Base-by-base conservation (phyloP, 2,888 invertebrate species). In the Fabriciana adippe region DNA sequence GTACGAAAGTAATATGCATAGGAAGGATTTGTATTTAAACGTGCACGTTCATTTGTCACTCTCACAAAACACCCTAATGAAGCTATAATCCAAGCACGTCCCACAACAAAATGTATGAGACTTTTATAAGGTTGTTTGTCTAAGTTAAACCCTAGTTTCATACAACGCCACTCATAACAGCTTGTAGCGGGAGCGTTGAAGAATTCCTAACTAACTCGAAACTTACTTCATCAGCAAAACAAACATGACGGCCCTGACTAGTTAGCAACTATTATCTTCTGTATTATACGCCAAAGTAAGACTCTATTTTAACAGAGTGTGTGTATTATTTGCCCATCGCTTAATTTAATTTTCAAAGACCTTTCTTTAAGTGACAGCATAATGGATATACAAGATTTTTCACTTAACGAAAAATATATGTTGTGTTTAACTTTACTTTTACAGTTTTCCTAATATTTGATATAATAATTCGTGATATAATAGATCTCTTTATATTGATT, bases 191-290 rank as follows among this genome's bases (percentile, higher is more conserved):
- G 75, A 81, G 76, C 79, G 79, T 75, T 78, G 78, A 84, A 86
- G 87, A 85, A 87, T 86, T 82, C 75, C 79, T 74, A 85, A 87
- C 81, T 84, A 83, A 79, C 75, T 81, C 73, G 76, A 71, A 84
- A 85, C 79, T 85, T 78, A 80, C 78, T 87, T 85, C 83, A 87
- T 88, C 87, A 85, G 81, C 78, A 85, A 85, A 81, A 85, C 87
- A 88, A 88, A 87, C 86, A 85, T 81, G 80, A 78, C 79, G 81
- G 81, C 71, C 82, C 79, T 78, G 77, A 80, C 83, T 84, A 83
- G 87, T 87, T 87, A 82, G 78, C 70, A 87, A 88, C 89, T 90
- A 85, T 90, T 87, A 89, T 89, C 87, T 84, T 76, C 73, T 69
- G 84, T 86, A 86, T 86, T 85, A 87, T 81, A 80, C 76, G 80